Base-by-base conservation (phyloP, 2,113 vertebrate genomes). In the Turnix velox region DNA sequence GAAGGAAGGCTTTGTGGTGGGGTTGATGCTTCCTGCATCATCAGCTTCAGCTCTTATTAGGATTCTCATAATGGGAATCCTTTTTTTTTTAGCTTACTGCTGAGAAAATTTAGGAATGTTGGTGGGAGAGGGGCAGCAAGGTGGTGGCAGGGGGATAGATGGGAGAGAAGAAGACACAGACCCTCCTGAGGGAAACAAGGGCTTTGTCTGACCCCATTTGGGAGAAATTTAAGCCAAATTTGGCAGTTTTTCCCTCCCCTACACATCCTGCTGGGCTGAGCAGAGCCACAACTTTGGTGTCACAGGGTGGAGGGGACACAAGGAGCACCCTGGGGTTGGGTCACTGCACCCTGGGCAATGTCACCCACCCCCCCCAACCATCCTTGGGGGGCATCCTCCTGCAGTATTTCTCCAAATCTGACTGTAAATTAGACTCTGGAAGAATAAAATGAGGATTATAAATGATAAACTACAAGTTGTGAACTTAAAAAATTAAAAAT, bases 241-340 rank as follows among this genome's bases (percentile, higher is more conserved):
- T 48, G 12, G 5, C n/a, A n/a, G n/a, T n/a, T n/a, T 16, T 65
- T 87, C 65, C n/a, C 65, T 3, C 18, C 37, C 40, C 6, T 72
- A 20, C 33, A 12, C 2, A 1, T 17, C 42, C 30, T 25, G 19
- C 4, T 2, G 2, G 40, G 20, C 18, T 42, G 61, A 24, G 42
- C 23, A 51, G 40, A 4, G 14, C 25, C 45, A 18, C 1, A 1
- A 25, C 43, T 57, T 51, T 25, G 30, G 30, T 57, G 66, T 4
- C n/a, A 35, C 1, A 6, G 19, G 22, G 39, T 31, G 24, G 24
- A 43, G 48, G 39, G 31, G 31, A 67, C 0, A 2, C 0, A 2
- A 25, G 27, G 18, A 17, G 22, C 40, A 57, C 5, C 14, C 27
- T 0, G 0, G 12, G 22, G 17, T 27, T 12, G 23, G 25, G 18